These are phyloP conservation scores for Nomia melanderi DNA, from an alignment of 1,140 invertebrate species.

Conservation along the genomic window DNA sequence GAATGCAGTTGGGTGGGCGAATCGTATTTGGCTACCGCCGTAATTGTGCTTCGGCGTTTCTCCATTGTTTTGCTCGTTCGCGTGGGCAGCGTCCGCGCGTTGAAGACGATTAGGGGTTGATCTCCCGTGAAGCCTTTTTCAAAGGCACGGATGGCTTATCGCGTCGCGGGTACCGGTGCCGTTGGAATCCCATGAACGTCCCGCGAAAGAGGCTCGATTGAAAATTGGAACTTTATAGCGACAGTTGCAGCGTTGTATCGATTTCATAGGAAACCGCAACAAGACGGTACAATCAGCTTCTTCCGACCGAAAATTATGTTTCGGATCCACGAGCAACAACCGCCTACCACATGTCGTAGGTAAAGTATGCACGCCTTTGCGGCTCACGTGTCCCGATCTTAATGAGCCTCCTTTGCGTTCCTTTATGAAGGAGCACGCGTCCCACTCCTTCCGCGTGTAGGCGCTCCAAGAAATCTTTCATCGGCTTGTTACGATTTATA, in stretches of 20 bases:
- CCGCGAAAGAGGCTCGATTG: not conserved
- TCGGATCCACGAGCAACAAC: constrained; percentile 55
- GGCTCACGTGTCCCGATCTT: constrained; percentile 63
- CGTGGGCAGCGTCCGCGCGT: constrained; percentile 25
- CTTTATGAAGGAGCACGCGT: constrained; percentile 14
- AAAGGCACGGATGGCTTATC: not conserved
- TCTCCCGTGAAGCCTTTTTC: not conserved
- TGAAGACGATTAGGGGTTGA: constrained; percentile 31
- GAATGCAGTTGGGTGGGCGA: constrained; percentile 48
- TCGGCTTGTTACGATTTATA: constrained; percentile 36
- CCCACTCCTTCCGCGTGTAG: constrained; percentile 42
- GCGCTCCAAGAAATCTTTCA: constrained; percentile 39
- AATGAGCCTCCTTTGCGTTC: constrained; percentile 44
- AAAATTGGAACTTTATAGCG: no score
- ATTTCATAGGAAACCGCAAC: constrained; percentile 51
- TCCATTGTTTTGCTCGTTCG: constrained; percentile 44
- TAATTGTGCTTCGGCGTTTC: constrained; percentile 47
- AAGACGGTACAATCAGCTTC: constrained; percentile 57
- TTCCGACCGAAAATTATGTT: constrained; percentile 64
- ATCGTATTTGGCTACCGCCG: constrained; percentile 49
- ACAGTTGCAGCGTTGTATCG: not conserved
- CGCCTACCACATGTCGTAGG: constrained; percentile 72
- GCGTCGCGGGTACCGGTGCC: constrained; percentile 40
- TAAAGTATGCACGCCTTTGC: constrained; percentile 61
- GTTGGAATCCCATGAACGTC: not conserved